These are phyloP conservation scores for Drosophila insularis DNA, from an alignment of 1,140 invertebrate genomes.

Conservation along the genomic window DNA sequence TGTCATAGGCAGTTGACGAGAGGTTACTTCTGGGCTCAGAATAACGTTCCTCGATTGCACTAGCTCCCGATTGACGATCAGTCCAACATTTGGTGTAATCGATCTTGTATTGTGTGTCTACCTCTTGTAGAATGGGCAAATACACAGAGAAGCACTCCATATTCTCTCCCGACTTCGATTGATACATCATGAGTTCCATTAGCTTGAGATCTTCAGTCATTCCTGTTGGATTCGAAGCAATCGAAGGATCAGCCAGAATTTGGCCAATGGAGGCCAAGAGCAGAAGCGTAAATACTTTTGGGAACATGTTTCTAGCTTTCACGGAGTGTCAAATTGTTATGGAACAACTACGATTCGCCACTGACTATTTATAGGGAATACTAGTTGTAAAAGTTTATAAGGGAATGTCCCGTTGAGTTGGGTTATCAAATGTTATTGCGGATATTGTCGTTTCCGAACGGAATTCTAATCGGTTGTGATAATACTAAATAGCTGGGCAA, in stretches of 20 bases:
- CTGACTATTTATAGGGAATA: too few relatives aligned
- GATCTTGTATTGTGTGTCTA: neutral
- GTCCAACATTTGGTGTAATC: neutral
- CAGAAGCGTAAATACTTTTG: neutral
- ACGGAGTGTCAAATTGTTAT: neutral
- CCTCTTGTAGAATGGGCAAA: neutral
- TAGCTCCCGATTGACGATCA: neutral
- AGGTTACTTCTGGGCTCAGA: neutral
- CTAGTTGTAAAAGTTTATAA: neutral
- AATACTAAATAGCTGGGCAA: neutral
- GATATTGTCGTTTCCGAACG: neutral
- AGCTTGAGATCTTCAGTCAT: neutral
- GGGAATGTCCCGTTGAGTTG: neutral
- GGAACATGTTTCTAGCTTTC: neutral
- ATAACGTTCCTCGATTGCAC: neutral
- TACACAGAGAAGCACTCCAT: neutral
- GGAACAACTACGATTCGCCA: too few relatives aligned
- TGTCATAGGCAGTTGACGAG: neutral
- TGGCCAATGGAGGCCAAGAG: neutral
- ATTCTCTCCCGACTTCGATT: constrained; percentile 1
- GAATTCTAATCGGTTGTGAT: neutral
- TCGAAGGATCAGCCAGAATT: neutral
- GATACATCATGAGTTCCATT: neutral
- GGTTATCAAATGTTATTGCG: neutral
- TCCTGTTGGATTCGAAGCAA: neutral